phyloP scores from a whole-genome alignment of 2,797 vertebrate species.

The Scyliorhinus canicula region DNA sequence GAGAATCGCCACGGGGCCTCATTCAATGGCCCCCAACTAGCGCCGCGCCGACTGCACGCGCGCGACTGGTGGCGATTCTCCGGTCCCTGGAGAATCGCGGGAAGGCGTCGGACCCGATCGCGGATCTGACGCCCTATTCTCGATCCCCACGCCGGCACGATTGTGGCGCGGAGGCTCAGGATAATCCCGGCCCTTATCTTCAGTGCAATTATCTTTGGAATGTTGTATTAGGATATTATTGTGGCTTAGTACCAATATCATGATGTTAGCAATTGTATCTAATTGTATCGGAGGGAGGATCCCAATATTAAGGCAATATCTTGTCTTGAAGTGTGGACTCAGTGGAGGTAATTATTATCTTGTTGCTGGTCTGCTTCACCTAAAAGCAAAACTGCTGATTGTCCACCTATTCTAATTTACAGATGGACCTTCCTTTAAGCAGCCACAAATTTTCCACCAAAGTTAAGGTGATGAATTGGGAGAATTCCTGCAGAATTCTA shows the following conservation, averaged over 20 bases:
- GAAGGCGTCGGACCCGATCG: too few relatives aligned
- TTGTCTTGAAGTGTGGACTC: not conserved
- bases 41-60: too few relatives aligned
- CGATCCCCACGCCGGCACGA: too few relatives aligned
- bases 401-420: not conserved
- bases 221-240: not conserved
- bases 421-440: not conserved
- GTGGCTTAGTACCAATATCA: not conserved
- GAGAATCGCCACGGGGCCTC: too few relatives aligned
- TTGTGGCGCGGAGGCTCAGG: too few relatives aligned
- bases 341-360: not conserved
- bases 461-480: not conserved
- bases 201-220: not conserved
- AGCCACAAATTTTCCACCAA: not conserved
- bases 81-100: too few relatives aligned
- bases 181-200: too few relatives aligned
- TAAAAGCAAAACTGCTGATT: not conserved
- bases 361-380: not conserved
- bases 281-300: not conserved
- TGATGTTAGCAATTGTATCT: not conserved
- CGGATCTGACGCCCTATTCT: too few relatives aligned
- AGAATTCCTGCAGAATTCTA: not conserved
- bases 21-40: too few relatives aligned
- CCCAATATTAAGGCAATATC: not conserved
- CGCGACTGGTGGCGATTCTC: too few relatives aligned